phyloP scores from a whole-genome alignment of 2,113 vertebrate genomes.

The Fregetta grallaria region DNA sequence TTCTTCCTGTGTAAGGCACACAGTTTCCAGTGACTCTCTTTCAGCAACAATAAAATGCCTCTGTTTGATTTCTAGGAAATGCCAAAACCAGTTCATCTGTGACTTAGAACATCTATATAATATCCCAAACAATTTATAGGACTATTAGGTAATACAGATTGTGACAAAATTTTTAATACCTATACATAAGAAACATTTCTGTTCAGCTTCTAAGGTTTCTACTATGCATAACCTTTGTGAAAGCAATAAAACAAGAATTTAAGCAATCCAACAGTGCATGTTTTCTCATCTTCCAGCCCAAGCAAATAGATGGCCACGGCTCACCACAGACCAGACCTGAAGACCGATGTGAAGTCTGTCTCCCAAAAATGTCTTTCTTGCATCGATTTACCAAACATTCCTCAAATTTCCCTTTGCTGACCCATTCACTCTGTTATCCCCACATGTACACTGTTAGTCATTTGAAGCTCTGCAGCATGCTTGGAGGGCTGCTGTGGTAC shows the following conservation, averaged over 20 bases:
- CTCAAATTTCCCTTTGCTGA: not conserved
- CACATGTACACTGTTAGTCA: rapidly evolving
- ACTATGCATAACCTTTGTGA: not conserved
- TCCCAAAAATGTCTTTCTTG: not conserved
- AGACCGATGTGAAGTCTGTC: not conserved
- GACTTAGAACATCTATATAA: not conserved
- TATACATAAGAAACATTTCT: not conserved
- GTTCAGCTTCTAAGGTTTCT: not conserved
- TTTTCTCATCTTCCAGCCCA: not conserved
- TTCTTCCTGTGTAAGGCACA: not conserved
- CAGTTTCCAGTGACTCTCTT: not conserved
- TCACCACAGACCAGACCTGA: not conserved
- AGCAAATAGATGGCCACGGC: not conserved
- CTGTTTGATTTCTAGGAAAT: not conserved
- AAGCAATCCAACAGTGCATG: not conserved
- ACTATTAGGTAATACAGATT: not conserved
- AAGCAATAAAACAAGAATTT: not conserved
- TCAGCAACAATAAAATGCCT: not conserved
- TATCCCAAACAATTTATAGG: not conserved
- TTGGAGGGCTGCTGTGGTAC: not conserved
- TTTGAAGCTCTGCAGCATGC: not conserved
- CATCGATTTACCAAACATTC: not conserved
- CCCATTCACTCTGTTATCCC: not conserved
- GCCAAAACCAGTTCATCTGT: not conserved
- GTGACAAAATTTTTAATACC: not conserved